Evolutionary conservation across 2,888 invertebrate species (phyloP), one percentile per base, ranked within the genome.

Genomic region (Anoplius nigerrimus): DNA sequence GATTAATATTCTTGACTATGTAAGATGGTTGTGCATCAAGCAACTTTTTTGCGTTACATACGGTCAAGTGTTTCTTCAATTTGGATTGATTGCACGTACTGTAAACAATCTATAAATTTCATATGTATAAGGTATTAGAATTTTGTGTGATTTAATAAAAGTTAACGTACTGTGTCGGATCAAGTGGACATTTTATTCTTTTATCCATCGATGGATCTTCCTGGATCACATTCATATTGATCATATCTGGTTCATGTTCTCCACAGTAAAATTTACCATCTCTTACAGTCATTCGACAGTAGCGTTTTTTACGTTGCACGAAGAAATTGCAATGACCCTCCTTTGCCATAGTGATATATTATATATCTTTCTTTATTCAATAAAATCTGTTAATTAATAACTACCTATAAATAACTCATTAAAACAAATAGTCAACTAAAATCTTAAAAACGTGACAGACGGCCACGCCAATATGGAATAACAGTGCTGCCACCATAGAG

Each of bases 221-320:
- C 8, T 48, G 48, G 2, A 48, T 48, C 16, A 48, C 16, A 21
- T 11, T 45, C 11, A 43, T 16, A 18, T 63, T 62, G 1, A 22
- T 16, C 5, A 34, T 24, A 45, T 58, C 0, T 13, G 46, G 66
- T 34, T 74, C 77, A 73, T 81, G 95, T 83, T 95, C 95, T 0
- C 94, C 95, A 83, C 95, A 95, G 84, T 91, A 95, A 69, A 91
- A 89, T 20, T 91, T 91, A 0, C 93, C 94, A n/a, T 91, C 90
- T 71, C 92, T 92, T 4, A 94, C 92, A 0, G 93, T 92, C 94
- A 95, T 95, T 76, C 94, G 93, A 83, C 95, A 95, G 72, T 91
- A 91, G 1, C 95, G 91, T 82, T 94, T 94, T 80, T 95, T 95
- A 24, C 94, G 90, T 43, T 90, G 82, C 0, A 95, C 93, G 85